These are phyloP conservation scores for Lomographa bimaculata DNA, from an alignment of 2,888 invertebrate species.

Conservation along the genomic window DNA sequence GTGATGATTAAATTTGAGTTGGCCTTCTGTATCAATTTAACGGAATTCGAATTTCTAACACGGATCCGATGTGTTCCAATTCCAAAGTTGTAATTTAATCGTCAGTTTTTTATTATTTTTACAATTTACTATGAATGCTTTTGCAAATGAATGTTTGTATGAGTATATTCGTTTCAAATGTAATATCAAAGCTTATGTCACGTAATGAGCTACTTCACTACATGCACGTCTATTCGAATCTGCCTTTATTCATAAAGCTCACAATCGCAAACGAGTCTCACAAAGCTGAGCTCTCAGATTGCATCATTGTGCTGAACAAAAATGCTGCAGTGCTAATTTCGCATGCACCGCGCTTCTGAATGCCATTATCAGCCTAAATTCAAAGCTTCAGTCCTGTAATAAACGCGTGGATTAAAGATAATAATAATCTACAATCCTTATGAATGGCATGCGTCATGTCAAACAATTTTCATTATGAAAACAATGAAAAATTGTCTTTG, in stretches of 20 bases:
- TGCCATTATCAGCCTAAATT: slow-evolving; percentile 58
- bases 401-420: slow-evolving; percentile 38
- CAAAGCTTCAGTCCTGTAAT: slow-evolving; percentile 44
- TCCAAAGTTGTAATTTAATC: slow-evolving; percentile 38
- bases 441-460: too few relatives aligned
- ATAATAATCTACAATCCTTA: slow-evolving; percentile 21
- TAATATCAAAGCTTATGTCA: slow-evolving; percentile 40
- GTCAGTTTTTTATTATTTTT: slow-evolving; percentile 1
- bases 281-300: slow-evolving; percentile 68
- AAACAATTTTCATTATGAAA: too few relatives aligned
- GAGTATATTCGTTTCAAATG: too few relatives aligned
- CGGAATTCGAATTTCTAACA: slow-evolving; percentile 43
- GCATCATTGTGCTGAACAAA: slow-evolving; percentile 76
- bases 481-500: too few relatives aligned
- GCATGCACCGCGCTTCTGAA: slow-evolving; percentile 64
- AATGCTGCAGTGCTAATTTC: slow-evolving; percentile 73
- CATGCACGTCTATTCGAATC: slow-evolving; percentile 45
- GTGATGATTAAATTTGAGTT: neutral
- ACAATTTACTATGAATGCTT: too few relatives aligned
- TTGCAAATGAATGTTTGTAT: too few relatives aligned
- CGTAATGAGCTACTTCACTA: slow-evolving; percentile 59
- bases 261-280: slow-evolving; percentile 61
- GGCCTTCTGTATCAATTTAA: slow-evolving; percentile 25
- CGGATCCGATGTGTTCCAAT: slow-evolving; percentile 36
- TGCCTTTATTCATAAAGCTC: slow-evolving; percentile 69